These are phyloP conservation scores for Troides aeacus DNA, from an alignment of 2,888 invertebrate genomes.

Conservation along the genomic window DNA sequence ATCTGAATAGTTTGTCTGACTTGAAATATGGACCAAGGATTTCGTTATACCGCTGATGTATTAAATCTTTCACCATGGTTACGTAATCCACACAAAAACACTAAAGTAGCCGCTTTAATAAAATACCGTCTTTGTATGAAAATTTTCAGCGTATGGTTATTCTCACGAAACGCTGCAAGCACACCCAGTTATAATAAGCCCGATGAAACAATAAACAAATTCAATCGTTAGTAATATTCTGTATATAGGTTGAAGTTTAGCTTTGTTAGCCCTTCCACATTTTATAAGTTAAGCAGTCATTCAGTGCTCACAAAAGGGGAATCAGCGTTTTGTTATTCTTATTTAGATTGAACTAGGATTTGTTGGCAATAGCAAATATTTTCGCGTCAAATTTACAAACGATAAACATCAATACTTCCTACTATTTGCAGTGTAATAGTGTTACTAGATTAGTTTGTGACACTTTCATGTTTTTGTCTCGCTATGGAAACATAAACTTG, in stretches of 20 bases:
- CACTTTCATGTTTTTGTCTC: too few species aligned
- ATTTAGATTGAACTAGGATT: neutral
- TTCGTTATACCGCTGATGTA: neutral
- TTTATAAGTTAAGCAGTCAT: neutral
- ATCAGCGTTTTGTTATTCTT: neutral
- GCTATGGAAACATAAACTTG: too few species aligned
- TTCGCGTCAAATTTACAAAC: slow-evolving; percentile 19
- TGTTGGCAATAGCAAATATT: neutral
- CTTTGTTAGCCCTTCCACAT: slow-evolving; percentile 42
- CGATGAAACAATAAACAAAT: slow-evolving; percentile 60
- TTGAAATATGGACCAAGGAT: neutral
- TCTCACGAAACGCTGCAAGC: slow-evolving; percentile 43
- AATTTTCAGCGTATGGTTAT: slow-evolving; percentile 40
- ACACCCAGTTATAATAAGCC: slow-evolving; percentile 41
- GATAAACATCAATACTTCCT: slow-evolving; percentile 14
- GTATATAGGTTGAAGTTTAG: slow-evolving; percentile 31
- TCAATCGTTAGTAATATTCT: slow-evolving; percentile 37
- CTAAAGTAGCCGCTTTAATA: slow-evolving; percentile 24
- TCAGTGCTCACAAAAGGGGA: neutral
- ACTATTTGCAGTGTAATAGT: neutral
- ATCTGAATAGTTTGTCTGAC: neutral
- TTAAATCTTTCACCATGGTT: neutral
- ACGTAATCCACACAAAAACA: slow-evolving; percentile 16
- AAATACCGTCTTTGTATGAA: slow-evolving; percentile 26
- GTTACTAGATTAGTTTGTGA: too few species aligned